A percentile compares a stretch with the other conserved stretches of the same genome.
Evolutionary conservation across 2,113 vertebrate species (phyloP).

Genomic region (Chaetura pelagica): DNA sequence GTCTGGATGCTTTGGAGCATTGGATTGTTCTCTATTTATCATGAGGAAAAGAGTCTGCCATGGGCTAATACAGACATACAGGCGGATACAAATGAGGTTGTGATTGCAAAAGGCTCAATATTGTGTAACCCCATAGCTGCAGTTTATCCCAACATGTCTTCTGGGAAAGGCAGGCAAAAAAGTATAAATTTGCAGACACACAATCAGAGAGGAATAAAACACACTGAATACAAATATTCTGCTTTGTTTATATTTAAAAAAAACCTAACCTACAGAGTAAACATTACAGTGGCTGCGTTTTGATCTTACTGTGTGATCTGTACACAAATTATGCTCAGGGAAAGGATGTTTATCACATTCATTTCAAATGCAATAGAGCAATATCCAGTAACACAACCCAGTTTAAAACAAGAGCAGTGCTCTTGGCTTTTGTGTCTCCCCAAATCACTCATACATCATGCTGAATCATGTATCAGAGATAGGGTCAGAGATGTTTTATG

Average conservation of each 20-base stretch:
- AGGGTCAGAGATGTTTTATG: constrained; percentile 24
- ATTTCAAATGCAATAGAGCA: not conserved
- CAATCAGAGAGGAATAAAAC: not conserved
- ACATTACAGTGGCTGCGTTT: not conserved
- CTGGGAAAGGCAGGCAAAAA: not conserved
- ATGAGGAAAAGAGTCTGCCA: not conserved
- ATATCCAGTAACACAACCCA: not conserved
- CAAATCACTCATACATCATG: not conserved
- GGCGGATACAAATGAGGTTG: not conserved
- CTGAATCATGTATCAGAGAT: not conserved
- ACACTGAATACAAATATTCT: constrained; percentile 7
- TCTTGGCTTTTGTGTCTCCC: not conserved
- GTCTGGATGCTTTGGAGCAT: not conserved
- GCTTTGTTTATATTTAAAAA: not conserved
- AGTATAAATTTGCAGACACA: not conserved
- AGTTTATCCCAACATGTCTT: not conserved
- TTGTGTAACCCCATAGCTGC: not conserved
- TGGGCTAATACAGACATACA: fast-evolving
- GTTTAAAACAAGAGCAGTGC: not conserved
- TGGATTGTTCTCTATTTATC: not conserved
- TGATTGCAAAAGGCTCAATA: not conserved
- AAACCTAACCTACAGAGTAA: not conserved
- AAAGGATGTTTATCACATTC: not conserved
- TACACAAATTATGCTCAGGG: not conserved
- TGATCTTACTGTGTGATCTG: not conserved